Evolutionary conservation across 23 tunicate genomes (phyloP).

Genomic region (Styela clava): DNA sequence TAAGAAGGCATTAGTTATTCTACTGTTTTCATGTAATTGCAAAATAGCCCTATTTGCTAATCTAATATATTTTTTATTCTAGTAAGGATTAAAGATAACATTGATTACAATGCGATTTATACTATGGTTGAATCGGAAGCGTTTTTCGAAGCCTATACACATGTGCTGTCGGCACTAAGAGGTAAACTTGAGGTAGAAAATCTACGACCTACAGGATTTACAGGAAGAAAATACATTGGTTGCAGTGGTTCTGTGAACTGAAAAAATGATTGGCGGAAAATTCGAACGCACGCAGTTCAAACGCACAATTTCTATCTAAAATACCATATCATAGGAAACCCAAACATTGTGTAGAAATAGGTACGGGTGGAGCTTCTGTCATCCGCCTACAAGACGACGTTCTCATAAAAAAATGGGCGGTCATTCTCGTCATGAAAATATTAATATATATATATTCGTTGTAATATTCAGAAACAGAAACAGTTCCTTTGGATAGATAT

Average conservation of each 20-base stretch:
- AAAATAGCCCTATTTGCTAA: no score
- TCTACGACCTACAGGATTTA: no score
- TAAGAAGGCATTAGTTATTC: no score
- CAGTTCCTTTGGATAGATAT: constrained; percentile 42
- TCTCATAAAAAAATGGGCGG: background rate
- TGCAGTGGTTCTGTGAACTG: background rate
- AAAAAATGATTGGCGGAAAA: background rate
- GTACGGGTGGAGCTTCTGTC: background rate
- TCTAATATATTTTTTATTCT: no score
- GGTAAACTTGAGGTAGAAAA: no score
- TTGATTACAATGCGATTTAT: background rate
- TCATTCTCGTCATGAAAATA: background rate
- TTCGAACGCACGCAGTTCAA: no score
- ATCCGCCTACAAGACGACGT: no score
- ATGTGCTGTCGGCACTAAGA: background rate
- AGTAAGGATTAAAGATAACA: background rate
- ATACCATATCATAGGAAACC: no score
- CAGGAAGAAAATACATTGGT: background rate
- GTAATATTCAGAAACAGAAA: constrained; percentile 32
- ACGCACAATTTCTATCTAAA: background rate
- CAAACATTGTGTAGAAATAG: no score
- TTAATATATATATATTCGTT: no score
- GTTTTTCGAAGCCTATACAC: background rate
- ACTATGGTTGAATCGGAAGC: background rate
- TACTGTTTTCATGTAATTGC: no score